These are phyloP conservation scores for Pyrocoelia pectoralis DNA, from an alignment of 2,888 invertebrate genomes.

Conservation along the genomic window DNA sequence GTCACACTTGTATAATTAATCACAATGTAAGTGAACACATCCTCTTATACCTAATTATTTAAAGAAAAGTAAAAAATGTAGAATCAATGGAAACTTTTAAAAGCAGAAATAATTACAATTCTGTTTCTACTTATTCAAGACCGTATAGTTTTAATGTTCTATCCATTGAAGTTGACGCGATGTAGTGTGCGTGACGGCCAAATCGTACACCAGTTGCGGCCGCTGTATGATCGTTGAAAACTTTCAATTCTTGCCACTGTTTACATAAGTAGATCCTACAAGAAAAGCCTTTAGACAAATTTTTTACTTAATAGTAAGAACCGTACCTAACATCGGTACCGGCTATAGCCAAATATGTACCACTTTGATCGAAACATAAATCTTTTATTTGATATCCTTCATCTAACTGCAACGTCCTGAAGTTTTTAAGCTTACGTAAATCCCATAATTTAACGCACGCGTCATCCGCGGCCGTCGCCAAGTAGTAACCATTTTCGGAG, in stretches of 20 bases:
- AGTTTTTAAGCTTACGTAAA: constrained; percentile 97
- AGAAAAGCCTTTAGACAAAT: constrained; percentile 47
- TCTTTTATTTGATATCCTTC: constrained; percentile 92
- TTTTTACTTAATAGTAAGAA: neutral
- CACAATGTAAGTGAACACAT: too few relatives aligned
- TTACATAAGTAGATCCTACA: constrained; percentile 91
- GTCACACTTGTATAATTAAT: too few relatives aligned
- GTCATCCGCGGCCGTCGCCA: constrained; percentile 98
- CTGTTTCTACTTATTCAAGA: constrained; percentile 63
- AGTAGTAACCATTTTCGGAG: constrained; percentile 99
- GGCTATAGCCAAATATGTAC: constrained; percentile 96
- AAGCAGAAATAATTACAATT: too few relatives aligned
- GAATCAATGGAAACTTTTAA: too few relatives aligned
- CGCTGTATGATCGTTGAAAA: constrained; percentile 96
- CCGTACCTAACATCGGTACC: constrained; percentile 91
- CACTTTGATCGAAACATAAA: constrained; percentile 97
- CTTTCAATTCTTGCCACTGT: constrained; percentile 95
- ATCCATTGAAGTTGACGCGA: constrained; percentile 98
- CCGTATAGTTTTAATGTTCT: constrained; percentile 95
- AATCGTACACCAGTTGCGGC: constrained; percentile 96
- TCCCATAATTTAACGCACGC: constrained; percentile 99
- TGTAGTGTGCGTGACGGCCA: constrained; percentile 92
- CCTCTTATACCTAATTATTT: too few relatives aligned
- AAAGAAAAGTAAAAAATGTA: too few relatives aligned
- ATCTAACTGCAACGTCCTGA: constrained; percentile 94